phyloP scores from a whole-genome alignment of 1,140 invertebrate species.

The Galendromus occidentalis region DNA sequence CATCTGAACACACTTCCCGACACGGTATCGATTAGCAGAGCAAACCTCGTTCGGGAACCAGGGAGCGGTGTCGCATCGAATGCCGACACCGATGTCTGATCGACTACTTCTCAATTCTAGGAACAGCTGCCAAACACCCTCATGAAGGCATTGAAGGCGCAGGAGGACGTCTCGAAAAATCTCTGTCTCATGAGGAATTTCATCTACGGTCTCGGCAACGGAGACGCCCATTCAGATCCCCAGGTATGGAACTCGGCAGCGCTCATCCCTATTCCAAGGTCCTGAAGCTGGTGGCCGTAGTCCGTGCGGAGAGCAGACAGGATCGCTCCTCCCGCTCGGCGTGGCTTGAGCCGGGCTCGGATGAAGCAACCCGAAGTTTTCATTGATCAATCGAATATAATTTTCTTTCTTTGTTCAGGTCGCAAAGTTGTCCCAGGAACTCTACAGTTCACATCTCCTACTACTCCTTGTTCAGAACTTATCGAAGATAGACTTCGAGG shows the following conservation, averaged over 20 bases:
- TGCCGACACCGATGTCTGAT: too few species aligned
- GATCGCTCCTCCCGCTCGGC: too few species aligned
- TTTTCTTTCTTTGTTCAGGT: constrained; percentile 46
- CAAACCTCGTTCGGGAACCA: too few species aligned
- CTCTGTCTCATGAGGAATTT: constrained; percentile 86
- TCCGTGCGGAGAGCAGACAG: too few species aligned
- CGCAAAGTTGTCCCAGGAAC: constrained; percentile 70
- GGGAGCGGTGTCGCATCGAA: too few species aligned
- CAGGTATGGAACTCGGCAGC: constrained; percentile 21
- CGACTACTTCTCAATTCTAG: background rate
- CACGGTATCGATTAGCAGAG: too few species aligned
- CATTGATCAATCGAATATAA: constrained; percentile 21
- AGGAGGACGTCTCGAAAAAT: constrained; percentile 93
- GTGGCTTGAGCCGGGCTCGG: too few species aligned
- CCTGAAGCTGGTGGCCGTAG: too few species aligned
- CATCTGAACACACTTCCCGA: too few species aligned
- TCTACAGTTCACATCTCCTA: constrained; percentile 71
- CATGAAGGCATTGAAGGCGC: constrained; percentile 23
- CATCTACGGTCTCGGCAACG: constrained; percentile 87
- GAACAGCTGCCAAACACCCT: constrained; percentile 6
- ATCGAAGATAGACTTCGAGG: constrained; percentile 90
- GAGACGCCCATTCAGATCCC: constrained; percentile 79
- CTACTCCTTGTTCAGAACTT: constrained; percentile 80
- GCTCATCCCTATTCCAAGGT: too few species aligned
- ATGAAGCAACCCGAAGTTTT: too few species aligned